Conservation (phyloP, 1,140 invertebrate species). For the Halictus rubicundus region DNA sequence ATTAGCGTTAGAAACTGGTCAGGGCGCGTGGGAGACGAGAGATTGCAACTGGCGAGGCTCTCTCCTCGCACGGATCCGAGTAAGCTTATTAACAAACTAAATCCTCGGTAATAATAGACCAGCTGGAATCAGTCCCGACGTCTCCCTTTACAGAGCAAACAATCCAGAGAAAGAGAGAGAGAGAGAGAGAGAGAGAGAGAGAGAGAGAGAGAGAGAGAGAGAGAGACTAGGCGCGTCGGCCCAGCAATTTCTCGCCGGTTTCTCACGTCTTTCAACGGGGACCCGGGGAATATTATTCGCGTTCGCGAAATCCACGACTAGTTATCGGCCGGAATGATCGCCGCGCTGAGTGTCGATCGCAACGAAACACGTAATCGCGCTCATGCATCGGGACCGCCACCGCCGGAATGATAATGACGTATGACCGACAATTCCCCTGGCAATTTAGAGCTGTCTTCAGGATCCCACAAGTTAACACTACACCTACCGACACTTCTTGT, state of each 20-base stretch:
- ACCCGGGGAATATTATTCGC: background rate
- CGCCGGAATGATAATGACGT: background rate
- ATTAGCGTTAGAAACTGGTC: too few relatives aligned
- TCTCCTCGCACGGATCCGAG: background rate
- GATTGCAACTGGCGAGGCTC: too few relatives aligned
- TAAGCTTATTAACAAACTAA: background rate
- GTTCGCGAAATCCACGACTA: constrained; percentile 1
- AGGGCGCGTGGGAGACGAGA: too few relatives aligned
- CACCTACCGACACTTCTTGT: too few relatives aligned
- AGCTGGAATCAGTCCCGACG: background rate
- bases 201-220: too few relatives aligned
- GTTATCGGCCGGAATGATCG: background rate
- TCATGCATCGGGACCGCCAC: background rate
- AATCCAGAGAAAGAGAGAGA: background rate
- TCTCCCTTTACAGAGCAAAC: background rate
- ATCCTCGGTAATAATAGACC: background rate
- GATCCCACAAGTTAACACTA: background rate
- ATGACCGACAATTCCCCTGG: background rate
- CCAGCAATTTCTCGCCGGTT: background rate
- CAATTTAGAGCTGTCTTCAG: background rate
- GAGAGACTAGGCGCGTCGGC: background rate
- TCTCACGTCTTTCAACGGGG: constrained; percentile 12
- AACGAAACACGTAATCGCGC: constrained; percentile 13
- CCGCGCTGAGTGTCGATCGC: constrained; percentile 19
- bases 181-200: too few relatives aligned